Conservation (phyloP, 2,888 invertebrate genomes). For the Melipona beecheii region DNA sequence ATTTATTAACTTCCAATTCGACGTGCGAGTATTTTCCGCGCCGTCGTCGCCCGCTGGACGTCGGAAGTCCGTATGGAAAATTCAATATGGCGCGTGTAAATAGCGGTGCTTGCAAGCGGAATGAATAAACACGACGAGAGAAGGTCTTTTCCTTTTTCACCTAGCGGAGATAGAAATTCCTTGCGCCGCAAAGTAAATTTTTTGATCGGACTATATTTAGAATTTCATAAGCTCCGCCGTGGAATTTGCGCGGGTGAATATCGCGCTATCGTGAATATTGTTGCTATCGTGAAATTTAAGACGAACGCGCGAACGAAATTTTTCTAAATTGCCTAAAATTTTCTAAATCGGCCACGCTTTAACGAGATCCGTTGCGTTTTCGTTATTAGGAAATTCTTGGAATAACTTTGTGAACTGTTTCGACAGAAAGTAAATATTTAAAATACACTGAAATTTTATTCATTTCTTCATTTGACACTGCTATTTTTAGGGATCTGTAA, state of each 20-base stretch:
- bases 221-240: conserved; percentile 13
- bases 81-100: not conserved
- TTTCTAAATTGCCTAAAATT: too few species aligned
- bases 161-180: not conserved
- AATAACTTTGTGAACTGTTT: too few species aligned
- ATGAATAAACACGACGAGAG: not conserved
- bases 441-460: too few species aligned
- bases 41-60: not conserved
- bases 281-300: conserved; percentile 16
- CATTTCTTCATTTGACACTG: too few species aligned
- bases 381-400: too few species aligned
- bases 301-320: too few species aligned
- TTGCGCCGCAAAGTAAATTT: not conserved
- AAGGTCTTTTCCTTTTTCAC: not conserved
- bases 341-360: too few species aligned
- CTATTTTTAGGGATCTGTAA: too few species aligned
- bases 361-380: too few species aligned
- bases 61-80: not conserved
- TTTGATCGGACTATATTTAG: not conserved
- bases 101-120: not conserved
- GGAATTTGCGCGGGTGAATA: conserved; percentile 9
- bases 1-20: not conserved
- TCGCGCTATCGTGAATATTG: not conserved
- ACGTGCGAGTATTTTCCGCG: not conserved
- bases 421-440: too few species aligned